A percentile compares a stretch with the other conserved stretches of the same genome.
Evolutionary conservation across 2,113 vertebrate genomes (phyloP).

Genomic region (Turnix velox): DNA sequence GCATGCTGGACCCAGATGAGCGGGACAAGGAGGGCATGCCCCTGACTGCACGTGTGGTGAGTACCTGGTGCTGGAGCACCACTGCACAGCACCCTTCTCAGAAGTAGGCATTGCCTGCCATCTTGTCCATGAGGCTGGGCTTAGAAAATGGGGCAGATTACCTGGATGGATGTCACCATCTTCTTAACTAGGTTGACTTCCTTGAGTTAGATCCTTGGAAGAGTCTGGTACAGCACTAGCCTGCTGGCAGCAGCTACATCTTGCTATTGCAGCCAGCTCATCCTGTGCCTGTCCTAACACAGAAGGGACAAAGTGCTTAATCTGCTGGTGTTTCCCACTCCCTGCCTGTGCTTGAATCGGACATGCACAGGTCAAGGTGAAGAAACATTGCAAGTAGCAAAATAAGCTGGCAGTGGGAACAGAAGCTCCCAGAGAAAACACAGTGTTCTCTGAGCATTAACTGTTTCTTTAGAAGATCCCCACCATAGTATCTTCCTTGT

Average conservation of each 20-base stretch:
- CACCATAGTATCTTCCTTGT: neutral
- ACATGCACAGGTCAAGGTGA: neutral
- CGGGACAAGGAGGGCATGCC: slow-evolving; percentile 85
- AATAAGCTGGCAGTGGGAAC: neutral
- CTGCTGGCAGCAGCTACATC: neutral
- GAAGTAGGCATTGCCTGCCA: rapidly evolving
- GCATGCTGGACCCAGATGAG: slow-evolving; percentile 96
- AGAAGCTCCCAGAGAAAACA: neutral
- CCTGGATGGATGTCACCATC: neutral
- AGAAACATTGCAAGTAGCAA: neutral
- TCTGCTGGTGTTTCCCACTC: neutral
- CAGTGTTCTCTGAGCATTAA: neutral
- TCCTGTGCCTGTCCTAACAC: neutral
- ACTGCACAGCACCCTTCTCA: neutral
- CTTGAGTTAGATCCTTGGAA: neutral
- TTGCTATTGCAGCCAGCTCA: rapidly evolving
- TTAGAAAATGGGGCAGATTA: neutral
- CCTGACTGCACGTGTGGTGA: slow-evolving; percentile 92
- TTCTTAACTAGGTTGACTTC: neutral
- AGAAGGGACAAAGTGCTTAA: neutral
- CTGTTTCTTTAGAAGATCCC: neutral
- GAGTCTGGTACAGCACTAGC: neutral
- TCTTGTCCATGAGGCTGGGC: neutral
- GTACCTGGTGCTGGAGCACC: neutral
- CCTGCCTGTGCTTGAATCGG: neutral